Conservation (phyloP, 2,888 invertebrate genomes). For the Ischnura elegans region DNA sequence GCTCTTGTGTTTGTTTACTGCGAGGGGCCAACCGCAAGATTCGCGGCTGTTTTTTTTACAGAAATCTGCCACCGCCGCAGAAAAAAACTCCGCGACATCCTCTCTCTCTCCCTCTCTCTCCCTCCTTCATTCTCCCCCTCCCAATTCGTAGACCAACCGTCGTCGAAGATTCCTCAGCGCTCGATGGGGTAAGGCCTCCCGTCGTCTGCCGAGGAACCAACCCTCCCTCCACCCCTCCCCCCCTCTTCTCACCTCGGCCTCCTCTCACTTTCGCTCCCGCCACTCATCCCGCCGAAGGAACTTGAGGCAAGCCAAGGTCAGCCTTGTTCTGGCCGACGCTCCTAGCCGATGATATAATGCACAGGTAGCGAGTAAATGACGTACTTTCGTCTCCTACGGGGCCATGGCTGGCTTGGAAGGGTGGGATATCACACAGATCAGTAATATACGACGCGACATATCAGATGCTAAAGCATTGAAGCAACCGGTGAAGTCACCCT, state of each 20-base stretch:
- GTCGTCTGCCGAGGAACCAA: too few species aligned
- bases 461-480: too few species aligned
- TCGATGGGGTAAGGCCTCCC: not conserved
- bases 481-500: too few species aligned
- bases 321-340: not conserved
- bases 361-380: not conserved
- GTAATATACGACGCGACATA: too few species aligned
- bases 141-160: not conserved
- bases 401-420: slow-evolving; percentile 36
- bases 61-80: not conserved
- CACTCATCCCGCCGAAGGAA: not conserved
- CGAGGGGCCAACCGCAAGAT: too few species aligned
- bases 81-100: not conserved
- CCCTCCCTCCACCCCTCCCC: not conserved
- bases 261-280: slow-evolving; percentile 51
- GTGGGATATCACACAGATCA: not conserved
- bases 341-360: not conserved
- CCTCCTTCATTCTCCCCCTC: not conserved
- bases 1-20: too few species aligned
- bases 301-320: slow-evolving; percentile 49
- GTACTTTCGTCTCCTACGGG: slow-evolving; percentile 35
- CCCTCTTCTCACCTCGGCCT: not conserved
- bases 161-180: not conserved
- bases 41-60: too few species aligned
- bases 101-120: not conserved